Conservation (phyloP, 2,888 invertebrate genomes). For the Volucella inflata region DNA sequence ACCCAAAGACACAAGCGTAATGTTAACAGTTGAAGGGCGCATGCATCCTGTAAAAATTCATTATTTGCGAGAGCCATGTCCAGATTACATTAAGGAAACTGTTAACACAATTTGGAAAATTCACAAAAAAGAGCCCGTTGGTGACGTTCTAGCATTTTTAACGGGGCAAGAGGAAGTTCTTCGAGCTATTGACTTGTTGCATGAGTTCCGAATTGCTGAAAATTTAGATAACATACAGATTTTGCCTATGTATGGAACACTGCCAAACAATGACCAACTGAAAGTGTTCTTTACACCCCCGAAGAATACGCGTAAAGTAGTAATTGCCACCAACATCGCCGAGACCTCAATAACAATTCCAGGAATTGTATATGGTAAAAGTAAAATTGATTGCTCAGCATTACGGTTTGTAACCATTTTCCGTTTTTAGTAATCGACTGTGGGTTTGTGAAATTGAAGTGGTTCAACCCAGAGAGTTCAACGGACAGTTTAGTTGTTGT, state of each 20-base stretch:
- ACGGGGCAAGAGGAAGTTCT: constrained; percentile 98
- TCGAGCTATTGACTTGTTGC: constrained; percentile 87
- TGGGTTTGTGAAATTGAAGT: constrained; percentile 97
- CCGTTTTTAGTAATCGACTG: constrained; percentile 92
- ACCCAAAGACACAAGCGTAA: constrained; percentile 88
- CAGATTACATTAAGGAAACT: constrained; percentile 94
- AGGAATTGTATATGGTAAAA: constrained; percentile 93
- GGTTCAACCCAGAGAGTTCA: constrained; percentile 92
- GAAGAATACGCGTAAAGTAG: constrained; percentile 91
- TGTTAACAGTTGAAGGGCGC: constrained; percentile 94
- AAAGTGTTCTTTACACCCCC: constrained; percentile 91
- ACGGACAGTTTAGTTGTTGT: constrained; percentile 93
- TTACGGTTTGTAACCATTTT: constrained; percentile 37
- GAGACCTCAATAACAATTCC: constrained; percentile 98
- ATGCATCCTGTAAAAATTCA: constrained; percentile 94
- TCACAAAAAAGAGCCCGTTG: constrained; percentile 91
- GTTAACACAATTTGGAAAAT: constrained; percentile 96
- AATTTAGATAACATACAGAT: constrained; percentile 86
- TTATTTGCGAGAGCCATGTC: constrained; percentile 92
- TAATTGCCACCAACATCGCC: constrained; percentile 97
- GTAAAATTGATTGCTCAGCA: no score
- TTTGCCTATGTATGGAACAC: constrained; percentile 96
- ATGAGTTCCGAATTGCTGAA: constrained; percentile 85
- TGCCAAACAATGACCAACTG: constrained; percentile 91
- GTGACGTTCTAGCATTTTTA: constrained; percentile 96